Evolutionary conservation across 1,140 invertebrate species (phyloP), one percentile per base, ranked within the genome.

Genomic region (Triops cancriformis): DNA sequence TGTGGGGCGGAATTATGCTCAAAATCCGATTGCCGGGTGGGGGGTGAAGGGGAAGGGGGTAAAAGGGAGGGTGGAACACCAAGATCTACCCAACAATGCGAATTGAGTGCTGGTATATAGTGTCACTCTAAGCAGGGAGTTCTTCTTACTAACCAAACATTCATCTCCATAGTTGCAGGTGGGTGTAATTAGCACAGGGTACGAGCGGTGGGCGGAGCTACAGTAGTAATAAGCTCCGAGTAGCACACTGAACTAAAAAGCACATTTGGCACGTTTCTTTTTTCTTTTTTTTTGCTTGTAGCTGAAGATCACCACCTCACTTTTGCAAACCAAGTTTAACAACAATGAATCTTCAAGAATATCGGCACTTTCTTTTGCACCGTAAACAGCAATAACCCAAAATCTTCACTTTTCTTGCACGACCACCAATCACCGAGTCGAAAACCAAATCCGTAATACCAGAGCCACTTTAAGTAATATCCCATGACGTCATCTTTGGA

Each of bases 121-220:
- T 45, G 51, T 64, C 51, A 64, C 51, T 64, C 10, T 18, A 64
- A 18, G 14, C 14, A 64, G 51, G 4, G 51, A 64, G 23, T 64
- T 23, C 51, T 64, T 64, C 51, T 64, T 64, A 23, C 3, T 64
- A 64, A 64, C 51, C 14, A 64, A 64, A 64, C 51, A 23, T 18
- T 18, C n/a, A 64, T 64, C 51, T 64, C 51, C 51, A 64, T 64
- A 64, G 51, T 64, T 64, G 51, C n/a, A 64, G 51, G n/a, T 64
- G 9, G 51, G 6, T 64, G 51, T 64, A 64, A 64, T 64, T 64
- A 64, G 51, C 51, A 64, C 14, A 23, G 51, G 51, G 31, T 2
- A 37, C 31, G 31, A 37, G 31, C 31, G 31, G 31, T 37, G 31
- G 31, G 31, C 31, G 31, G 31, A 37, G 31, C 31, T 37, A 37